phyloP scores from a whole-genome alignment of 2,888 invertebrate genomes.

The Leptothorax acervorum region DNA sequence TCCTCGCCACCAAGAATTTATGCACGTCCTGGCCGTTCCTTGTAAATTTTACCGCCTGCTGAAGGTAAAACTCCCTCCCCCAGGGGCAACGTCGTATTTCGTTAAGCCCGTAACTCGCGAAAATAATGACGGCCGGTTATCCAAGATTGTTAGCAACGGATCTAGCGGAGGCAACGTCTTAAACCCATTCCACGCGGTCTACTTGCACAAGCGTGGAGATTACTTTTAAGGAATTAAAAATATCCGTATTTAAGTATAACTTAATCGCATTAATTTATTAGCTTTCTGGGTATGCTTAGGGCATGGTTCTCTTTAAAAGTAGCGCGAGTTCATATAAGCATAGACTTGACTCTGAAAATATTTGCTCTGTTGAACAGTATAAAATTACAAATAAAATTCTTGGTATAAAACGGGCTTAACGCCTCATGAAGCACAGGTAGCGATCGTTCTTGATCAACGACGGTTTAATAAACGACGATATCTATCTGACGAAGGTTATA shows the following conservation, averaged over 20 bases:
- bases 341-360: neutral
- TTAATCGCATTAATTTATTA: slow-evolving; percentile 16
- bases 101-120: slow-evolving; percentile 61
- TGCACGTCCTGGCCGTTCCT: slow-evolving; percentile 71
- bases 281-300: neutral
- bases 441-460: slow-evolving; percentile 36
- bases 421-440: neutral
- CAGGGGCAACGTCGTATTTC: slow-evolving; percentile 60
- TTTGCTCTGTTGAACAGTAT: neutral
- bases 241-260: neutral
- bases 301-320: neutral
- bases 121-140: slow-evolving; percentile 59
- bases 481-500: slow-evolving; percentile 34
- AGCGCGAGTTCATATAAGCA: neutral
- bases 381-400: neutral
- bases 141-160: slow-evolving; percentile 45
- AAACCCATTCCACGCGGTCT: slow-evolving; percentile 2
- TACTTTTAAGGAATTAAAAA: neutral
- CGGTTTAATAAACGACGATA: slow-evolving; percentile 36
- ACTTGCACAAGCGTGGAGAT: neutral
- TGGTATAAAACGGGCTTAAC: neutral
- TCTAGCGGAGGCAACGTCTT: slow-evolving; percentile 31
- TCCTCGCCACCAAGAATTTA: slow-evolving; percentile 68
- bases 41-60: slow-evolving; percentile 74
- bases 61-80: slow-evolving; percentile 49